Conservation (phyloP, 2,888 invertebrate species). For the Pristionchus entomophagus region DNA sequence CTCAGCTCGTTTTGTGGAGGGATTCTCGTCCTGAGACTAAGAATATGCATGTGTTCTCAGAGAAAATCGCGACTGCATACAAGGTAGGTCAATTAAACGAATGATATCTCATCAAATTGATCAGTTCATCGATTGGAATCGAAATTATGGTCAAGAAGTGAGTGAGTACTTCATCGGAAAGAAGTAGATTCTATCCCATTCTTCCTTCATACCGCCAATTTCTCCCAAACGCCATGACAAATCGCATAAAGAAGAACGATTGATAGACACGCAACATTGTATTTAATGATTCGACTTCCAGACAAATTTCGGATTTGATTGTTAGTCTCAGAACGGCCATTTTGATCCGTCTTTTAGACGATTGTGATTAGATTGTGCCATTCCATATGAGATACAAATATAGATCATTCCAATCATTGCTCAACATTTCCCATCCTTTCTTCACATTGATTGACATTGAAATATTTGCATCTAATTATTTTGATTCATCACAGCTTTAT, state of each 20-base stretch:
- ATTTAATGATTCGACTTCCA: neutral
- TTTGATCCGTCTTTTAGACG: neutral
- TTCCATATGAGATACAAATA: conserved; percentile 5
- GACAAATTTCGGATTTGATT: neutral
- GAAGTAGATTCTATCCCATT: conserved; percentile 21
- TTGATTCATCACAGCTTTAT: neutral
- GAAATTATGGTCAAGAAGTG: neutral
- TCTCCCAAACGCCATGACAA: neutral
- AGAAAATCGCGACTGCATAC: conserved; percentile 20
- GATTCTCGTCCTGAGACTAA: neutral
- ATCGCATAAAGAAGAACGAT: conserved; percentile 5
- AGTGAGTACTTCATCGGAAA: neutral
- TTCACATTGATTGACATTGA: neutral
- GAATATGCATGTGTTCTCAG: conserved; percentile 24
- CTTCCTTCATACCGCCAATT: too few relatives aligned
- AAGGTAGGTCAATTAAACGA: neutral
- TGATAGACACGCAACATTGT: neutral
- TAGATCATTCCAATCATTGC: conserved; percentile 35
- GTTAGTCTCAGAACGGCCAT: neutral
- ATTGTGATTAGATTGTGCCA: conserved; percentile 29
- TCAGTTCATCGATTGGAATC: conserved; percentile 28
- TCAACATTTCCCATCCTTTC: neutral
- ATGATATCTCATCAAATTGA: neutral
- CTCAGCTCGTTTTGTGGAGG: neutral
- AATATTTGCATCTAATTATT: neutral